phyloP scores from a whole-genome alignment of 2,888 invertebrate genomes.

The Trachelus tabidus region DNA sequence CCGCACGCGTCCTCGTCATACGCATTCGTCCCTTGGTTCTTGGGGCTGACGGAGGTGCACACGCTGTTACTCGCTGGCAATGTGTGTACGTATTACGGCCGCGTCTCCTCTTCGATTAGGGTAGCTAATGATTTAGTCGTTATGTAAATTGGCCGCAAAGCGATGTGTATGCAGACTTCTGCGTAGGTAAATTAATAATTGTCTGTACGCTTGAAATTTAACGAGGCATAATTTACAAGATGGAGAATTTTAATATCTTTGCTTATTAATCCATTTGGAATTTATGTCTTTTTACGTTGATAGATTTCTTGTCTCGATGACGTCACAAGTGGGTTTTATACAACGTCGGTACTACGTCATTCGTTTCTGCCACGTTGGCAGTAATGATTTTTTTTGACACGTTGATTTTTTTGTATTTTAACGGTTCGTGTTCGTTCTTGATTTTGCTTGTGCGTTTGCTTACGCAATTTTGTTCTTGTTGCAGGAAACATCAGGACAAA shows the following conservation, averaged over 20 bases:
- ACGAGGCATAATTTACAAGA: not conserved
- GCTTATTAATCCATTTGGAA: not conserved
- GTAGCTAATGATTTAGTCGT: not conserved
- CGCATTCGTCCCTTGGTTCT: not conserved
- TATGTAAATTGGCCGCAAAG: not conserved
- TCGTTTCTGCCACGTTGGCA: not conserved
- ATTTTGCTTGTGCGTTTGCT: not conserved
- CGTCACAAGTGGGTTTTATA: not conserved
- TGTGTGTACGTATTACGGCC: too few species aligned
- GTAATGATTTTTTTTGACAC: too few species aligned
- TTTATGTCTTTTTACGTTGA: not conserved
- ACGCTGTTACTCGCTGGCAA: too few species aligned
- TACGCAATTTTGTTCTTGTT: slow-evolving; percentile 48
- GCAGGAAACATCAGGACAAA: slow-evolving; percentile 87
- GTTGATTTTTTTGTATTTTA: too few species aligned
- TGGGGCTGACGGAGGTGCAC: too few species aligned
- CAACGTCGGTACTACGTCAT: not conserved
- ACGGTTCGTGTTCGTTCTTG: rapidly evolving
- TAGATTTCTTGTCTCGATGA: too few species aligned
- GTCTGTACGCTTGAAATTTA: not conserved
- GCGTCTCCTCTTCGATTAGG: not conserved
- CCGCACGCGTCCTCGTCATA: slow-evolving; percentile 27
- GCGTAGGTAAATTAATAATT: not conserved
- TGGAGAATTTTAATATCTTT: not conserved
- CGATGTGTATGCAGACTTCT: not conserved